A percentile compares a stretch with the other conserved stretches of the same genome.
Conservation (phyloP, 2,113 vertebrate genomes). For the Salvelinus namaycush region DNA sequence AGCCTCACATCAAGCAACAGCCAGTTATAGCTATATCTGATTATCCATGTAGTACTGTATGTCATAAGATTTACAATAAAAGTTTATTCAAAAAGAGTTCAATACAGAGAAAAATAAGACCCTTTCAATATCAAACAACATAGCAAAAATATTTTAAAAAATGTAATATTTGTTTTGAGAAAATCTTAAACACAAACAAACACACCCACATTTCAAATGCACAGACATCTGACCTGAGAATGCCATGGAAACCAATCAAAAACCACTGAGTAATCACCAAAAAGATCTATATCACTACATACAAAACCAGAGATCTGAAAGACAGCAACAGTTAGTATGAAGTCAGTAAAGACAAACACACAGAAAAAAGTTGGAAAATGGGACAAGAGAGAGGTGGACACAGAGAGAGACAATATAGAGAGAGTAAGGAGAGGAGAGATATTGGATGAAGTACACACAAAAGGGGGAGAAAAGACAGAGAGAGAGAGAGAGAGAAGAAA, state of each 20-base stretch:
- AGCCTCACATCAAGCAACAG: not conserved
- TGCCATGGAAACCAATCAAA: not conserved
- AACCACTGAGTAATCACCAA: constrained; percentile 1
- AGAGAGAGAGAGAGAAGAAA: not conserved
- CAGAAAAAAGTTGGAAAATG: not conserved
- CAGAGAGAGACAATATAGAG: not conserved
- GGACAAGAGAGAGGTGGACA: not conserved
- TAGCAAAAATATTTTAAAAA: not conserved
- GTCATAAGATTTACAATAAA: not conserved
- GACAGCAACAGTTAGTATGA: not conserved
- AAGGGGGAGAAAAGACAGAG: not conserved
- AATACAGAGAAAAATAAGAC: not conserved
- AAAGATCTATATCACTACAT: constrained; percentile 4
- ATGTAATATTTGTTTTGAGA: too few species aligned
- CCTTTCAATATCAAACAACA: not conserved
- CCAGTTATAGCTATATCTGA: not conserved
- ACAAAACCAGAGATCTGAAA: constrained; percentile 1
- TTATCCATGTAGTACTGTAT: not conserved
- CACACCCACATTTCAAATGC: not conserved
- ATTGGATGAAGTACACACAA: constrained; percentile 2
- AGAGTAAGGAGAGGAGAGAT: not conserved
- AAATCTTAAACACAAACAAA: constrained; percentile 9
- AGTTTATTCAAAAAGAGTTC: constrained; percentile 1
- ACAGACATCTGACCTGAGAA: constrained; percentile 42
- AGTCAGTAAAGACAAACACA: not conserved